phyloP scores from a whole-genome alignment of 1,140 invertebrate species.

The Bombus consobrinus region DNA sequence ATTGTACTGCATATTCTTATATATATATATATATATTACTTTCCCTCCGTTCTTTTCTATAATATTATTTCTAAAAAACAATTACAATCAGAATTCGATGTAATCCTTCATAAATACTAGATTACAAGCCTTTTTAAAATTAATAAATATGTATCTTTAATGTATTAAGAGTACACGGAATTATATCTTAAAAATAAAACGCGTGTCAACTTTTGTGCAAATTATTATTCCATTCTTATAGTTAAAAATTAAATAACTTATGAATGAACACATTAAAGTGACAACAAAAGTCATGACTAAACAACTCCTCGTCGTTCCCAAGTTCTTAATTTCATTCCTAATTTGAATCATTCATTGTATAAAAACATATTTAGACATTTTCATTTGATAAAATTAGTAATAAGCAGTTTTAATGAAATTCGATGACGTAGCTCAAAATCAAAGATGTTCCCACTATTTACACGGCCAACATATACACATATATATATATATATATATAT shows the following conservation, averaged over 20 bases:
- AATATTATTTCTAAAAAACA: neutral
- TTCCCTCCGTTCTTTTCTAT: neutral
- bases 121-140: conserved; percentile 33
- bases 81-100: neutral
- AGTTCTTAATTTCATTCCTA: conserved; percentile 12
- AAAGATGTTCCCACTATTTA: conserved; percentile 53
- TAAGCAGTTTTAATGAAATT: conserved; percentile 33
- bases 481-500: too few relatives aligned
- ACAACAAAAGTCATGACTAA: conserved; percentile 35
- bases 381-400: conserved; percentile 37
- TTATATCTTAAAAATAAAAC: neutral
- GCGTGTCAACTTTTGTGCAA: conserved; percentile 15
- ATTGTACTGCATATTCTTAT: neutral
- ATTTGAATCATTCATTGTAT: conserved; percentile 10
- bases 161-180: conserved; percentile 1
- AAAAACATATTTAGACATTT: conserved; percentile 37
- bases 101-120: neutral
- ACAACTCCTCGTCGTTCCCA: conserved; percentile 26
- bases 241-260: conserved; percentile 33
- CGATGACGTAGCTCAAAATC: conserved; percentile 24
- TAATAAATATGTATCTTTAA: conserved; percentile 5
- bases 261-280: conserved; percentile 39
- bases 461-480: conserved; percentile 28
- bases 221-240: neutral
- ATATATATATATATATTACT: neutral